phyloP scores from a whole-genome alignment of 2,888 invertebrate genomes.

The Pyrrhia umbra region DNA sequence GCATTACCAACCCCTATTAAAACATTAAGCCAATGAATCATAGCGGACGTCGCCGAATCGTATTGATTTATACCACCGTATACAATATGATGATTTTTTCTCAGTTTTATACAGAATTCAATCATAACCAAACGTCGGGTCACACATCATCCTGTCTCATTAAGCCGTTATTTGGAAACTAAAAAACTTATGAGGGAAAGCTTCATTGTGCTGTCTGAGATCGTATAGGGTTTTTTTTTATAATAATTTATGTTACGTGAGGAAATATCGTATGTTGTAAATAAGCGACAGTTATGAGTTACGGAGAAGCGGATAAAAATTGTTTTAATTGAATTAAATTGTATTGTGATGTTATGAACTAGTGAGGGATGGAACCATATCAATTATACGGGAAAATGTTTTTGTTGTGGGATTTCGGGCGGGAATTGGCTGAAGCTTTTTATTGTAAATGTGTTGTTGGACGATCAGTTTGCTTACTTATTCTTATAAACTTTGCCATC shows the following conservation, averaged over 20 bases:
- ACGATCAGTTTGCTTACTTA: not conserved
- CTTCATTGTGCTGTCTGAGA: conserved; percentile 64
- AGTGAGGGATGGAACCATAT: conserved; percentile 35
- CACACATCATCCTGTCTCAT: conserved; percentile 79
- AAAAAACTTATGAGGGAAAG: conserved; percentile 68
- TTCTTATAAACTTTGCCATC: no score
- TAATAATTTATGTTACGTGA: conserved; percentile 57
- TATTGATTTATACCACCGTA: conserved; percentile 68
- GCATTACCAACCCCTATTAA: conserved; percentile 48
- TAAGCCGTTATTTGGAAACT: conserved; percentile 75
- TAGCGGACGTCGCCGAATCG: conserved; percentile 66
- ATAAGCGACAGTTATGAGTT: conserved; percentile 55
- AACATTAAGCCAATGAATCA: conserved; percentile 63
- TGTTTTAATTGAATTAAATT: conserved; percentile 61
- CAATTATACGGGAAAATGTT: conserved; percentile 44
- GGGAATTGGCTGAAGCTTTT: conserved; percentile 3
- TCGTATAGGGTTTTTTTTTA: conserved; percentile 46
- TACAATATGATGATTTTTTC: conserved; percentile 61
- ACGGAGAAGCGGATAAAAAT: conserved; percentile 47
- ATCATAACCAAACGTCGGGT: conserved; percentile 66
- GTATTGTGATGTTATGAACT: conserved; percentile 41
- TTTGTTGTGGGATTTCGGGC: conserved; percentile 16
- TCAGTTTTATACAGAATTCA: conserved; percentile 63
- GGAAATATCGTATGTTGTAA: conserved; percentile 54
- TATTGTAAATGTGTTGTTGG: not conserved